Conservation (phyloP, 2,888 invertebrate genomes). For the Hyppa rectilinea region DNA sequence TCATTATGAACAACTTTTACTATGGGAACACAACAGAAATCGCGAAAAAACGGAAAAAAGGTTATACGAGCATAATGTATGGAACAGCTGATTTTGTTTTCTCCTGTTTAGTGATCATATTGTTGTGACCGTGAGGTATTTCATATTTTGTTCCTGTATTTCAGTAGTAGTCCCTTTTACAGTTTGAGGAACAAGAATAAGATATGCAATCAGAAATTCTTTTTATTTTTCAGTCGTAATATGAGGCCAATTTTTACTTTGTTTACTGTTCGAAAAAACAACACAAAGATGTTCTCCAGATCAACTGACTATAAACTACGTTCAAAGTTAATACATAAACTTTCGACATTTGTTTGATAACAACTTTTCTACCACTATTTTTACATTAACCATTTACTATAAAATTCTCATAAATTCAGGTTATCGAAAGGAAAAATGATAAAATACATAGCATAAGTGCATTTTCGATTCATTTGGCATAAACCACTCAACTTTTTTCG, state of each 20-base stretch:
- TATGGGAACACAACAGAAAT: too few relatives aligned
- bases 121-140: too few relatives aligned
- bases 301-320: not conserved
- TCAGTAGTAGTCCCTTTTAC: not conserved
- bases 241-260: not conserved
- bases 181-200: not conserved
- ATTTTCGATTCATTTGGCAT: not conserved
- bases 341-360: not conserved
- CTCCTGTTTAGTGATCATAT: too few relatives aligned
- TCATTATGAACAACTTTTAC: too few relatives aligned
- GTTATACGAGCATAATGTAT: too few relatives aligned
- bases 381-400: not conserved
- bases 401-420: not conserved
- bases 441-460: not conserved
- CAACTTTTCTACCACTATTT: not conserved
- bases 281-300: conserved; percentile 2
- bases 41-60: too few relatives aligned
- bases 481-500: too few relatives aligned
- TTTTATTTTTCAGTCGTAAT: not conserved
- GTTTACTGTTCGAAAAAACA: not conserved
- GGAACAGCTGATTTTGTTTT: too few relatives aligned
- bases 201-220: not conserved
- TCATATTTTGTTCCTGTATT: not conserved
- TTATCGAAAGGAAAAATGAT: conserved; percentile 3
- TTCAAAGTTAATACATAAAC: not conserved